Conservation (phyloP, 2,888 invertebrate species). For the Oligia latruncula region DNA sequence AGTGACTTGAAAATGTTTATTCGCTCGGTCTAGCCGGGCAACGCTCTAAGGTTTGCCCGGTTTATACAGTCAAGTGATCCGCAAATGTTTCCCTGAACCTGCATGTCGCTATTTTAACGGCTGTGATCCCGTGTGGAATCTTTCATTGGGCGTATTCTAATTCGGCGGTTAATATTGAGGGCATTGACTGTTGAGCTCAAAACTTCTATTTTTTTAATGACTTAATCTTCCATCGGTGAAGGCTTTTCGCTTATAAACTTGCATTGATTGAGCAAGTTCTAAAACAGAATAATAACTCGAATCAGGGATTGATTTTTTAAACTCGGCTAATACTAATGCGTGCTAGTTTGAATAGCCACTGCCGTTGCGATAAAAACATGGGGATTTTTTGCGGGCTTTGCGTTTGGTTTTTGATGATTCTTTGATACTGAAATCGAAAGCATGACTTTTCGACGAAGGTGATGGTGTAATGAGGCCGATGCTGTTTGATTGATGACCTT, state of each 20-base stretch:
- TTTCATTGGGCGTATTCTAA: conserved; percentile 23
- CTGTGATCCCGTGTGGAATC: conserved; percentile 24
- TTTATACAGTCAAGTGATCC: conserved; percentile 32
- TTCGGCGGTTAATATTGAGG: not conserved
- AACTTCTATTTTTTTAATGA: not conserved
- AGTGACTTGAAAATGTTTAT: conserved; percentile 46
- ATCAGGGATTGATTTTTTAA: conserved; percentile 17
- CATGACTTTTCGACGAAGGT: conserved; percentile 40
- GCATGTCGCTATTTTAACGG: conserved; percentile 44
- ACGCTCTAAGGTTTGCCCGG: conserved; percentile 46
- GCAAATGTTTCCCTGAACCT: conserved; percentile 25
- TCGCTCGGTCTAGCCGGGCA: conserved; percentile 37
- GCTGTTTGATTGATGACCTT: conserved; percentile 24
- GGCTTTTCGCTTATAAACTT: conserved; percentile 29
- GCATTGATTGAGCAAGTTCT: conserved; percentile 20
- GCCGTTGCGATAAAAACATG: not conserved
- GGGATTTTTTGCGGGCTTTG: conserved; percentile 26
- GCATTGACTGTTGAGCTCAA: not conserved
- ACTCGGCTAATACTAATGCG: conserved; percentile 29
- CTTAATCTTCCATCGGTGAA: conserved; percentile 36
- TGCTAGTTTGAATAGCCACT: conserved; percentile 22
- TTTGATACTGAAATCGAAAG: conserved; percentile 15
- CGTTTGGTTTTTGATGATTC: conserved; percentile 28
- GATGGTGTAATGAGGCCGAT: conserved; percentile 18
- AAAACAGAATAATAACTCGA: conserved; percentile 6